phyloP scores from a whole-genome alignment of 2,113 vertebrate genomes.

The Apaloderma vittatum region DNA sequence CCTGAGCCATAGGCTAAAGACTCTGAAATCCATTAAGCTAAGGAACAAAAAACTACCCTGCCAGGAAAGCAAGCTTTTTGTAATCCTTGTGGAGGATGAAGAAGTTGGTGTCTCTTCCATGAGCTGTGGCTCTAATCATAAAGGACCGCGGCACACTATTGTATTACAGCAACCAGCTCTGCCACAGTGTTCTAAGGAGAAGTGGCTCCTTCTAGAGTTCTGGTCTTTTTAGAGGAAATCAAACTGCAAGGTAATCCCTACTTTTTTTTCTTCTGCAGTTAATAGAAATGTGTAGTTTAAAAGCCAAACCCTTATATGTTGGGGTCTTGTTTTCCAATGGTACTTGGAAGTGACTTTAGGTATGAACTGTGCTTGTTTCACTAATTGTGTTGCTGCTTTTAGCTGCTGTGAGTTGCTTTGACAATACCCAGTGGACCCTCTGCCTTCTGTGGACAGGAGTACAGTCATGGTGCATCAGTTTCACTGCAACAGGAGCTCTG shows the following conservation, averaged over 20 bases:
- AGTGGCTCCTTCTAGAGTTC: background rate
- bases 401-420: constrained; percentile 43
- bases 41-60: background rate
- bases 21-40: background rate
- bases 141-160: background rate
- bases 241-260: background rate
- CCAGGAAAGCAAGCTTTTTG: background rate
- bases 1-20: background rate
- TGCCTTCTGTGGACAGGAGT: background rate
- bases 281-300: background rate
- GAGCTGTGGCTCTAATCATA: background rate
- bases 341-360: constrained; percentile 36
- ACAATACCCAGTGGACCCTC: constrained; percentile 35
- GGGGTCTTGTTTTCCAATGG: background rate
- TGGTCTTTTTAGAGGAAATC: background rate
- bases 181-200: background rate
- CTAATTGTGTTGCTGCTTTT: constrained; percentile 60
- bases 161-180: background rate
- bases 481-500: background rate
- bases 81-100: background rate
- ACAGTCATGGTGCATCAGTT: background rate
- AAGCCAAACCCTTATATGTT: background rate
- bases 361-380: constrained; percentile 43
- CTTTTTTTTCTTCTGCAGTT: background rate
- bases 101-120: background rate